Evolutionary conservation across 2,888 invertebrate genomes (phyloP).

Genomic region (Thereva unica): DNA sequence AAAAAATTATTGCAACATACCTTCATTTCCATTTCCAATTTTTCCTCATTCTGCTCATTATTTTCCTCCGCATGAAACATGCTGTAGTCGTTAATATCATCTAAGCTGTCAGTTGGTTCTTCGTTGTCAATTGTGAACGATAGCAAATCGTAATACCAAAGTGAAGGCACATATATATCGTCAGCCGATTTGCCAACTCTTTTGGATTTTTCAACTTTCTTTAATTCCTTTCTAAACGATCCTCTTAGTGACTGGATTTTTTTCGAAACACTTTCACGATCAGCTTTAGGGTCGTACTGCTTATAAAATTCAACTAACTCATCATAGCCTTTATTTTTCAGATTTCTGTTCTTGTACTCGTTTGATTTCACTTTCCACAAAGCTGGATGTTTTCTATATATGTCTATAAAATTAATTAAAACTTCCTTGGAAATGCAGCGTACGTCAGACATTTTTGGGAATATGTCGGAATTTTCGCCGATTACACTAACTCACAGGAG

Average conservation of each 20-base stretch:
- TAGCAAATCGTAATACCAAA: constrained; percentile 21
- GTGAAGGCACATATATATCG: neutral
- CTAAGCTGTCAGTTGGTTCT: constrained; percentile 1
- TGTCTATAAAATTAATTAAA: no score
- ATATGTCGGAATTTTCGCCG: no score
- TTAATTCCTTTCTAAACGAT: constrained; percentile 14
- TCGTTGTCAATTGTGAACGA: constrained; percentile 10
- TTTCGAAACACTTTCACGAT: neutral
- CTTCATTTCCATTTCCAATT: constrained; percentile 13
- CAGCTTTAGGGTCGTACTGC: neutral
- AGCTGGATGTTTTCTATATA: no score
- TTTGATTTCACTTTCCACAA: no score
- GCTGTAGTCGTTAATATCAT: constrained; percentile 8
- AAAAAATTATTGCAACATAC: neutral
- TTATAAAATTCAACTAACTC: constrained; percentile 17
- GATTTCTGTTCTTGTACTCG: no score
- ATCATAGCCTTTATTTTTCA: no score
- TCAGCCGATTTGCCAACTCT: constrained; percentile 11
- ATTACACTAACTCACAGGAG: no score
- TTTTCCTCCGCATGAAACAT: constrained; percentile 7
- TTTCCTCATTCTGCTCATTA: neutral
- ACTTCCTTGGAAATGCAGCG: no score
- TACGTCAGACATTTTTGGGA: no score
- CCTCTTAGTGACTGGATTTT: constrained; percentile 20
- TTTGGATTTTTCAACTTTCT: constrained; percentile 10